phyloP scores from a whole-genome alignment of 1,140 invertebrate species.

The Acromyrmex heyeri region DNA sequence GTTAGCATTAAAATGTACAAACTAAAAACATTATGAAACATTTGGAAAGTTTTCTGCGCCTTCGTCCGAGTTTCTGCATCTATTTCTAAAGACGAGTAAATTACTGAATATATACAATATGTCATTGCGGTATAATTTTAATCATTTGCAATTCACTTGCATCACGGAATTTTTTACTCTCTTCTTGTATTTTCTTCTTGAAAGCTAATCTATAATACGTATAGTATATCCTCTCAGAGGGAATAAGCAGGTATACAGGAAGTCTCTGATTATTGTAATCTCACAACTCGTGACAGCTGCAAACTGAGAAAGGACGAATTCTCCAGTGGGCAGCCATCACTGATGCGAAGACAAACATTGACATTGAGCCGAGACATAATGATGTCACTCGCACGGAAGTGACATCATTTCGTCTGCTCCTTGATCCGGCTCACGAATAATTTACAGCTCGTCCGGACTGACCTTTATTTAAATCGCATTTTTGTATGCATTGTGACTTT shows the following conservation, averaged over 20 bases:
- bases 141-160: not conserved
- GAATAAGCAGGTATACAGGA: constrained; percentile 22
- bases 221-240: not conserved
- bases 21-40: not conserved
- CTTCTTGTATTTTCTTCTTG: not conserved
- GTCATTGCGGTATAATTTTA: not conserved
- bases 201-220: not conserved
- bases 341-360: constrained; percentile 48
- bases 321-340: constrained; percentile 46
- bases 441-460: constrained; percentile 62
- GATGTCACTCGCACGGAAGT: constrained; percentile 77
- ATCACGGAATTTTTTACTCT: not conserved
- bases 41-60: not conserved
- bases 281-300: constrained; percentile 40
- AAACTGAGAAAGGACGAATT: constrained; percentile 58
- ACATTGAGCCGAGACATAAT: constrained; percentile 70
- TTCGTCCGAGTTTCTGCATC: not conserved
- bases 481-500: not conserved
- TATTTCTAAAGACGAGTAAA: not conserved
- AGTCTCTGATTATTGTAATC: constrained; percentile 51
- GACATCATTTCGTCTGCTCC: constrained; percentile 68
- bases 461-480: constrained; percentile 61
- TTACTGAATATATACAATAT: not conserved
- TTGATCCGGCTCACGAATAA: constrained; percentile 70
- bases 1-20: not conserved